phyloP scores from a whole-genome alignment of 1,140 invertebrate species.

The Achroia grisella region DNA sequence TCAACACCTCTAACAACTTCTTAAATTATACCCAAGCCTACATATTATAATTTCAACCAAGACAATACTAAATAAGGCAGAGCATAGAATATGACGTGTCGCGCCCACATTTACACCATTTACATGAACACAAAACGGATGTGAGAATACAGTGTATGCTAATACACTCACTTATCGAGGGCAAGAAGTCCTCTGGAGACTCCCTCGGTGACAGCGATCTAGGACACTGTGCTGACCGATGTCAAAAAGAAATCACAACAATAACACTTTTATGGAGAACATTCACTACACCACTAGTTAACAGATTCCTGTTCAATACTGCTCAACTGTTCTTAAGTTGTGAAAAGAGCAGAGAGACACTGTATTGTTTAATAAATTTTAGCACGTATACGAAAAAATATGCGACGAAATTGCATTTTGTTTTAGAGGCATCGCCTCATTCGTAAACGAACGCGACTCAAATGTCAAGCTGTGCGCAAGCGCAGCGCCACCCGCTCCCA shows the following conservation, averaged over 20 bases:
- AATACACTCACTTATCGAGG: constrained; percentile 58
- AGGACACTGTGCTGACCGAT: constrained; percentile 49
- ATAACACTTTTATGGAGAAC: constrained; percentile 48
- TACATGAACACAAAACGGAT: constrained; percentile 36
- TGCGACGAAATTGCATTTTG: constrained; percentile 59
- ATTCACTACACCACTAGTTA: constrained; percentile 41
- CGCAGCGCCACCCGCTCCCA: constrained; percentile 59
- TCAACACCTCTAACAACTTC: background rate
- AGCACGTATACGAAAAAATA: constrained; percentile 45
- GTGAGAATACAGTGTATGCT: constrained; percentile 43
- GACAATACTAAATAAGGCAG: constrained; percentile 30
- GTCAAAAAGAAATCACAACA: constrained; percentile 60
- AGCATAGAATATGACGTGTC: constrained; percentile 54
- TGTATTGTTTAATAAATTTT: constrained; percentile 37
- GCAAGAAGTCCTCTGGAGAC: constrained; percentile 43
- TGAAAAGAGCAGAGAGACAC: constrained; percentile 60
- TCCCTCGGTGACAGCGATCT: constrained; percentile 46
- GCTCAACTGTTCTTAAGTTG: constrained; percentile 58
- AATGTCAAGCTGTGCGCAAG: constrained; percentile 57
- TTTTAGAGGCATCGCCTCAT: constrained; percentile 53
- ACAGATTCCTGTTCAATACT: constrained; percentile 11
- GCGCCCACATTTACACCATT: constrained; percentile 38
- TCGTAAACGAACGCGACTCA: constrained; percentile 47
- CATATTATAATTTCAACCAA: background rate
- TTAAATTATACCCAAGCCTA: background rate